Conservation (phyloP, 2,113 vertebrate genomes). For the Lophotis ruficrista region DNA sequence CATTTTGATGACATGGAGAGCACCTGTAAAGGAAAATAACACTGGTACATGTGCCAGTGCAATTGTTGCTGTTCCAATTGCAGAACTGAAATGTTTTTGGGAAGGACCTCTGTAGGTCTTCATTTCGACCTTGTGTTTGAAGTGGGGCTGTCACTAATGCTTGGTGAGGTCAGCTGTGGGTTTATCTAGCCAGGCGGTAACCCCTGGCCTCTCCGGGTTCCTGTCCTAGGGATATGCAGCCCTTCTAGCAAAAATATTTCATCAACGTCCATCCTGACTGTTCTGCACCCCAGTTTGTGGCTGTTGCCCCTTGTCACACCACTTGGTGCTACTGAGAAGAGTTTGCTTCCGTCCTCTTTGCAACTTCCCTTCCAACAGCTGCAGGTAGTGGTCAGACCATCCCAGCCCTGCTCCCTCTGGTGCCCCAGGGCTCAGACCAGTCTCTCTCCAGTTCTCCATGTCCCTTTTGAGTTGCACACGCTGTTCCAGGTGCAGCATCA, state of each 20-base stretch:
- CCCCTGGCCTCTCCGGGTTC: background rate
- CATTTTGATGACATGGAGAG: background rate
- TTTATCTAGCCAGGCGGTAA: background rate
- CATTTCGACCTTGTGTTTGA: background rate
- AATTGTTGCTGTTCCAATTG: background rate
- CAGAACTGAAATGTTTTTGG: background rate
- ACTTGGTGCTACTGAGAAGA: background rate
- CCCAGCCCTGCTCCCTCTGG: background rate
- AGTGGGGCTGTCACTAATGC: background rate
- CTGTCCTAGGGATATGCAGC: too few species aligned
- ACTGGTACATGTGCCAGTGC: accelerated
- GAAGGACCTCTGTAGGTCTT: background rate
- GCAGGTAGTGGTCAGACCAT: background rate
- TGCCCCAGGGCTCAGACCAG: background rate
- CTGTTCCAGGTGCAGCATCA: background rate
- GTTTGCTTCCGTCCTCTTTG: background rate
- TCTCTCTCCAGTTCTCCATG: background rate
- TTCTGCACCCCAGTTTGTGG: background rate
- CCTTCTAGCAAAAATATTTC: background rate
- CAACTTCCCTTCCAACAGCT: background rate
- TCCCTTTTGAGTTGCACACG: background rate
- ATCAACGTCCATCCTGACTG: background rate
- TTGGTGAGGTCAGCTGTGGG: background rate
- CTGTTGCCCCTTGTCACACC: background rate
- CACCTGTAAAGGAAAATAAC: background rate